These are phyloP conservation scores for Folsomia manolachei DNA, from an alignment of 2,888 invertebrate species.

Conservation along the genomic window DNA sequence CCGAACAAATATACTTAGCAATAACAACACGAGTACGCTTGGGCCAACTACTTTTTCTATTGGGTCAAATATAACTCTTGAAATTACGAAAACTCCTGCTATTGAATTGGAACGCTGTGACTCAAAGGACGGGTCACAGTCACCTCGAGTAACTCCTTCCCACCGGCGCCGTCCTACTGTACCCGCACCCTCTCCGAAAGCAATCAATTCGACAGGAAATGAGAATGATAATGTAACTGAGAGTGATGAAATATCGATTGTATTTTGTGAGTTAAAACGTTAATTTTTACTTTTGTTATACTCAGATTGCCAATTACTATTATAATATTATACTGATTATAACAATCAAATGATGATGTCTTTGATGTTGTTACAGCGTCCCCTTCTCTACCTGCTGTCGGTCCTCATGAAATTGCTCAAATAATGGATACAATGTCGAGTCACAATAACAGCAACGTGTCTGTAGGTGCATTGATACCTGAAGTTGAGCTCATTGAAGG, in stretches of 20 bases:
- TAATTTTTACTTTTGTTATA: too few relatives aligned
- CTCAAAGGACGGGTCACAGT: too few relatives aligned
- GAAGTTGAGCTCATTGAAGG: not conserved
- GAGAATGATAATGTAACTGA: slow-evolving; percentile 1
- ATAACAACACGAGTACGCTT: too few relatives aligned
- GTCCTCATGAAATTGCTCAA: not conserved
- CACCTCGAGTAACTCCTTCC: not conserved
- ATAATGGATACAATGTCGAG: not conserved
- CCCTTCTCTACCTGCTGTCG: too few relatives aligned
- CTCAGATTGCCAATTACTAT: too few relatives aligned
- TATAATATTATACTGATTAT: too few relatives aligned
- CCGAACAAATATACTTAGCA: too few relatives aligned
- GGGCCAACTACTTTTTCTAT: not conserved
- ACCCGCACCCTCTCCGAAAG: not conserved
- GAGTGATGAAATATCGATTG: not conserved
- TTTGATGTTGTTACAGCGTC: too few relatives aligned
- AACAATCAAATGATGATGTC: too few relatives aligned
- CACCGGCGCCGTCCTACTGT: not conserved
- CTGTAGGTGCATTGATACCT: too few relatives aligned
- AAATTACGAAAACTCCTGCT: not conserved
- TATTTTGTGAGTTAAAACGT: slow-evolving; percentile 4
- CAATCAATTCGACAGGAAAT: not conserved
- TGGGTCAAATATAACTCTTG: not conserved
- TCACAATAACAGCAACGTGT: not conserved
- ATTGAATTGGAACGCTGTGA: not conserved